Evolutionary conservation across 2,797 vertebrate species (phyloP).

Genomic region (Sorex maritimensis): DNA sequence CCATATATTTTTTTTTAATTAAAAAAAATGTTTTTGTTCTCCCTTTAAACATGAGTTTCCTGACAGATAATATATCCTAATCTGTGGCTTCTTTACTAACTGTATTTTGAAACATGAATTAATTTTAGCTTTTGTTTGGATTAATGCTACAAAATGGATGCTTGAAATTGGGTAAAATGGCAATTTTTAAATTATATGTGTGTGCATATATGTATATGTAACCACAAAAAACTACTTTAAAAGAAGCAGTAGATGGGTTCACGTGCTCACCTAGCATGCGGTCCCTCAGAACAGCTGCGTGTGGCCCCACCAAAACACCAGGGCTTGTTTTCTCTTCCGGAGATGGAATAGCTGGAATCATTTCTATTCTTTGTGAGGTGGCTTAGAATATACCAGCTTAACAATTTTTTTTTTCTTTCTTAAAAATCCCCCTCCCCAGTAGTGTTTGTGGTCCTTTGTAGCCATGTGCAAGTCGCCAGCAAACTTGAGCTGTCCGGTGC

Average conservation of each 20-base stretch:
- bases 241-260: neutral
- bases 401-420: no score
- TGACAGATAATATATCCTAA: neutral
- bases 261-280: no score
- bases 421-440: neutral
- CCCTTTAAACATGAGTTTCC: neutral
- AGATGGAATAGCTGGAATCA: no score
- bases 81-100: neutral
- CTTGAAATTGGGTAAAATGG: neutral
- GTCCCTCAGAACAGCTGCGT: no score
- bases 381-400: no score
- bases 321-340: no score
- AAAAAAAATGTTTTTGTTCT: no score
- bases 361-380: no score
- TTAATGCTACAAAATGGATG: neutral
- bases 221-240: neutral
- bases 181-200: neutral
- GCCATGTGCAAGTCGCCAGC: neutral
- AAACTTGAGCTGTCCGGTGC: neutral
- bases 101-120: constrained; percentile 35
- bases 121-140: constrained; percentile 28
- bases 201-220: neutral
- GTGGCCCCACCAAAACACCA: no score
- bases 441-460: neutral
- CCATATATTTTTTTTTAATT: no score